Base-by-base conservation (phyloP, 2,888 invertebrate genomes). In the Drosophila parthenogenetica region DNA sequence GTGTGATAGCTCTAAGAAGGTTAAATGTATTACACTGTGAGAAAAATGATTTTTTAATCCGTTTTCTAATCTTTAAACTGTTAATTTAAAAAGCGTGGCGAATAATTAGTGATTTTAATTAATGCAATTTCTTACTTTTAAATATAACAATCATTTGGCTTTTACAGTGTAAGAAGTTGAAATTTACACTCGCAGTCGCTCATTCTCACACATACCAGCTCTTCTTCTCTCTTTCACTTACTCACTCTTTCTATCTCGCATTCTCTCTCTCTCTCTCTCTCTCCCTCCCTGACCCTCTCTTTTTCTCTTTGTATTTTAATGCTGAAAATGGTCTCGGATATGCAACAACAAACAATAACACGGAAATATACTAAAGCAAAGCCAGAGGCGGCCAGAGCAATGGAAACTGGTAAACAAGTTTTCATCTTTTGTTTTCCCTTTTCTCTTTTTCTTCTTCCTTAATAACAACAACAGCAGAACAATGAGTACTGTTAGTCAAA, bases 331-430 rank as follows among this genome's bases (percentile, higher is more conserved):
- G 79, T 83, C 72, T 69, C 66, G 71, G 77, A 72, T 79, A 81
- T 79, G 73, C 79, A 74, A 64, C 77, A 87, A 79, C 77, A 76
- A 74, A 75, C 76, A 88, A 75, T 73, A 86, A 54, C 53, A 61
- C 25, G 60, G 53, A 19, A 48, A 48, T 17, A 67, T 57, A 48
- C 76, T 59, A 71, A 77, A 69, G 74, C 82, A 68, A 82, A 76
- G 77, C 68, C 74, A 74, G 69, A 48, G 65, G 69, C 62, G 43
- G 50, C 54, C 64, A 69, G 29, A 29, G 71, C 70, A 73, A 83
- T 61, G 73, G 82, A 81, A 84, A 77, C 77, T 69, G 68, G 79
- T 71, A 79, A 86, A 78, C 79, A 83, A 88, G 87, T 81, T 79
- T 79, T 69, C 76, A 64, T 75, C 80, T 70, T 45, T 76, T 72